Conservation (phyloP, 2,113 vertebrate genomes). For the Etheostoma spectabile region DNA sequence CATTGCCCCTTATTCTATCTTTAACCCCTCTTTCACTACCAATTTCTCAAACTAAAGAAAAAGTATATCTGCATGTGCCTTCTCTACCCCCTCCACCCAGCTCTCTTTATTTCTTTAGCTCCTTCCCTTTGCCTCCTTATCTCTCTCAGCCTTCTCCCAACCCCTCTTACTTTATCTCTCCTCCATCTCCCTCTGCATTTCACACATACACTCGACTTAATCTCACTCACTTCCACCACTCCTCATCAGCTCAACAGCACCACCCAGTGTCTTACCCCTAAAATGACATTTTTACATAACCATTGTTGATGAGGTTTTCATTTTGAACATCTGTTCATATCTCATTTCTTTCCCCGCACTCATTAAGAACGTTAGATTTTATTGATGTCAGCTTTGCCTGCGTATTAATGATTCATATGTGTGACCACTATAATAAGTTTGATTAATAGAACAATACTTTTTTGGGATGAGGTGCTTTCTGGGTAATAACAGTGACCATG, state of each 20-base stretch:
- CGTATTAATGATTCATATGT: constrained; percentile 72
- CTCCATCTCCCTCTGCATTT: constrained; percentile 17
- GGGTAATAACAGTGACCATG: constrained; percentile 25
- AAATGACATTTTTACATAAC: constrained; percentile 54
- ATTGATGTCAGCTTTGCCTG: constrained; percentile 70
- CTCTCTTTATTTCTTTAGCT: constrained; percentile 22
- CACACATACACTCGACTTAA: background rate
- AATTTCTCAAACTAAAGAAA: constrained; percentile 18
- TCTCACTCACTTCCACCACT: background rate
- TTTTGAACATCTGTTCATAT: constrained; percentile 78
- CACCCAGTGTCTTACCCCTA: constrained; percentile 42
- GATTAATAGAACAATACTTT: constrained; percentile 65
- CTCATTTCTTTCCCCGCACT: constrained; percentile 49
- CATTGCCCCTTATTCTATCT: background rate
- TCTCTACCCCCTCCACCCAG: background rate
- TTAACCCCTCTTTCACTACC: constrained; percentile 24
- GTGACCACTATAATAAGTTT: constrained; percentile 61
- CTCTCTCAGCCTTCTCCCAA: constrained; percentile 11
- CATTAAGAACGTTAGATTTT: constrained; percentile 70
- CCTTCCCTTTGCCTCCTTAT: constrained; percentile 23
- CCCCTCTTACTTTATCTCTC: constrained; percentile 25
- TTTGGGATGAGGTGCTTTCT: constrained; percentile 37
- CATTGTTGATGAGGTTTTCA: constrained; percentile 69
- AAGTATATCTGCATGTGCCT: background rate
- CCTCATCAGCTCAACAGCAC: constrained; percentile 71